A percentile compares a stretch with the other conserved stretches of the same genome.
These are phyloP conservation scores for Tetramorium simillimum DNA, from an alignment of 1,140 invertebrate genomes.

Conservation along the genomic window DNA sequence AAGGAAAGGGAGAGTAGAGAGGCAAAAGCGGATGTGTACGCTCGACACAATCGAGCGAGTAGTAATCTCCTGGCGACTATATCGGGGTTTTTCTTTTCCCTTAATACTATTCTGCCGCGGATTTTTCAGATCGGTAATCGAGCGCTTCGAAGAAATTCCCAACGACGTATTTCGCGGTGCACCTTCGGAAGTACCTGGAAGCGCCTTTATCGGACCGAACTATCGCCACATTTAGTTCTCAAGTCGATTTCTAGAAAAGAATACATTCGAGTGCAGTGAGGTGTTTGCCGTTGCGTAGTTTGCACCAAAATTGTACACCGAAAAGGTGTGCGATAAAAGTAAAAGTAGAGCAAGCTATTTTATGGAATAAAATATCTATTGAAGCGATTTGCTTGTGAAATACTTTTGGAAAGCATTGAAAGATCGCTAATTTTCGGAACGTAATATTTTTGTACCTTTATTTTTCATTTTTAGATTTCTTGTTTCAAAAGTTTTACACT, in stretches of 20 bases:
- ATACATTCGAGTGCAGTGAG: neutral
- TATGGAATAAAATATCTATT: neutral
- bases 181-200: conserved; percentile 31
- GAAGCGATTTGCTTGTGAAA: neutral
- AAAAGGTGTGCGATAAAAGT: neutral
- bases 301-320: neutral
- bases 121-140: conserved; percentile 72
- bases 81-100: neutral
- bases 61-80: conserved; percentile 58
- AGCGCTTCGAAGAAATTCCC: conserved; percentile 56
- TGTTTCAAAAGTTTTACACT: too few species aligned
- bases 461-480: neutral
- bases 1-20: neutral
- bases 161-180: conserved; percentile 22
- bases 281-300: neutral
- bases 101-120: conserved; percentile 54
- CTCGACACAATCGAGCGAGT: conserved; percentile 3
- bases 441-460: neutral
- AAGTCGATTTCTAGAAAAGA: conserved; percentile 9
- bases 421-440: neutral
- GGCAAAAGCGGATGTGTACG: conserved; percentile 12
- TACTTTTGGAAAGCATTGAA: neutral
- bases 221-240: conserved; percentile 52
- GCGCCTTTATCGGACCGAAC: conserved; percentile 50
- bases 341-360: neutral